phyloP scores from a whole-genome alignment of 2,113 vertebrate species.

The Hirundichthys speculiger region DNA sequence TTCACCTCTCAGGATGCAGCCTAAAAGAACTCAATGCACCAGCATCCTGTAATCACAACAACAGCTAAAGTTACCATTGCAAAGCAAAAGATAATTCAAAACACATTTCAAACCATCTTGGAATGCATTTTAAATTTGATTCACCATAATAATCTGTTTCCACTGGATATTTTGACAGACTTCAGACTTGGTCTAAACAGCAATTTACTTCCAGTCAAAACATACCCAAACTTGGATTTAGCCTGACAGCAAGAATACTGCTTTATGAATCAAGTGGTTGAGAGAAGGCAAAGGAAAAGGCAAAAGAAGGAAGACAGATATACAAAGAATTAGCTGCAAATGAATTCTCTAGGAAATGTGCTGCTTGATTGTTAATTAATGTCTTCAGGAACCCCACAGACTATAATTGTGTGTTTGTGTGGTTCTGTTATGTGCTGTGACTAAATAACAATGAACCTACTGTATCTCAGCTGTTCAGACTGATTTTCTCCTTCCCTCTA shows the following conservation, averaged over 20 bases:
- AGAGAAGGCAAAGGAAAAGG: slow-evolving; percentile 3
- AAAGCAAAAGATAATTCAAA: slow-evolving; percentile 14
- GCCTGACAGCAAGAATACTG: slow-evolving; percentile 11
- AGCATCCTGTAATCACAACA: no score
- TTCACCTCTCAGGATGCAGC: background rate
- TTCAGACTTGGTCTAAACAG: slow-evolving; percentile 17
- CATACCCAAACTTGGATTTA: slow-evolving; percentile 34
- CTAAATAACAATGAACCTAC: slow-evolving; percentile 62
- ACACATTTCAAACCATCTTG: slow-evolving; percentile 21
- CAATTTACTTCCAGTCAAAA: slow-evolving; percentile 24
- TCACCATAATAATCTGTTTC: slow-evolving; percentile 21
- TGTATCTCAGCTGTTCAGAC: slow-evolving; percentile 45
- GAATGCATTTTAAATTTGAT: slow-evolving; percentile 31
- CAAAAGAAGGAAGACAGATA: background rate
- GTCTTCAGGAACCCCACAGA: slow-evolving; percentile 49
- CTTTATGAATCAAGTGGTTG: slow-evolving; percentile 12
- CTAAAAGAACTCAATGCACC: no score
- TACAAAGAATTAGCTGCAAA: slow-evolving; percentile 9
- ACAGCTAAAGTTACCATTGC: background rate
- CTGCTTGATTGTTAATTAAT: slow-evolving; percentile 60
- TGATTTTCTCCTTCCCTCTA: slow-evolving; percentile 39
- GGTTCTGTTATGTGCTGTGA: slow-evolving; percentile 55
- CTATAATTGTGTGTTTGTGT: slow-evolving; percentile 68
- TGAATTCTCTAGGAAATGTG: slow-evolving; percentile 9
- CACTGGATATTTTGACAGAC: background rate